A percentile compares a stretch with the other conserved stretches of the same genome.
These are phyloP conservation scores for Drosophila mayaguana DNA, from an alignment of 2,888 invertebrate genomes.

Conservation along the genomic window DNA sequence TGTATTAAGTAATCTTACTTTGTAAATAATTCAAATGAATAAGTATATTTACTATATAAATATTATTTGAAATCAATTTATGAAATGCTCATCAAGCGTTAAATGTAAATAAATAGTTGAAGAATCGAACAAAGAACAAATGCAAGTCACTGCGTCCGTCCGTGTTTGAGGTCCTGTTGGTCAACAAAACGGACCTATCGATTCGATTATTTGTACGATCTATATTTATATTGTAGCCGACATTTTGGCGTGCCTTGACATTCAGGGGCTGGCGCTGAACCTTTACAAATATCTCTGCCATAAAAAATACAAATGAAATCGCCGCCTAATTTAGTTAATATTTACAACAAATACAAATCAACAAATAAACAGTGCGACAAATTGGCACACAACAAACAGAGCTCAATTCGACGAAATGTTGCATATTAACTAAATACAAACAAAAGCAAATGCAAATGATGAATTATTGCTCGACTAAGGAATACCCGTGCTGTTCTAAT, in stretches of 20 bases:
- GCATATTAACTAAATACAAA: conserved; percentile 51
- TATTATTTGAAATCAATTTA: conserved; percentile 9
- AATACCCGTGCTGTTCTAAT: conserved; percentile 16
- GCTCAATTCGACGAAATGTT: conserved; percentile 39
- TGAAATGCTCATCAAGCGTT: conserved; percentile 12
- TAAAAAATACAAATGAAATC: conserved; percentile 40
- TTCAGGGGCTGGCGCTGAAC: conserved; percentile 47
- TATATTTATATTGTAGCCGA: conserved; percentile 13
- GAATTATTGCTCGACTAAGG: conserved; percentile 11
- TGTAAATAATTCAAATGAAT: neutral
- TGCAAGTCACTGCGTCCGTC: conserved; percentile 36
- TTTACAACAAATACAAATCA: conserved; percentile 67
- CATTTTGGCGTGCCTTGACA: conserved; percentile 32
- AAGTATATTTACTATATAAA: conserved; percentile 2
- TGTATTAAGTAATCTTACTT: neutral
- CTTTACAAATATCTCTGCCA: neutral
- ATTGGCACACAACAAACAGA: conserved; percentile 71
- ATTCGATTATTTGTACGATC: conserved; percentile 35
- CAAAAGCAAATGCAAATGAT: conserved; percentile 19
- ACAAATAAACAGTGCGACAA: conserved; percentile 61
- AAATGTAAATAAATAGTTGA: conserved; percentile 20
- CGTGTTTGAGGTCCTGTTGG: conserved; percentile 6
- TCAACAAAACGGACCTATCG: conserved; percentile 17
- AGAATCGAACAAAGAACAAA: conserved; percentile 19
- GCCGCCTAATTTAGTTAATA: conserved; percentile 73